Evolutionary conservation across 2,888 invertebrate species (phyloP).

Genomic region (Charanyca ferruginea): DNA sequence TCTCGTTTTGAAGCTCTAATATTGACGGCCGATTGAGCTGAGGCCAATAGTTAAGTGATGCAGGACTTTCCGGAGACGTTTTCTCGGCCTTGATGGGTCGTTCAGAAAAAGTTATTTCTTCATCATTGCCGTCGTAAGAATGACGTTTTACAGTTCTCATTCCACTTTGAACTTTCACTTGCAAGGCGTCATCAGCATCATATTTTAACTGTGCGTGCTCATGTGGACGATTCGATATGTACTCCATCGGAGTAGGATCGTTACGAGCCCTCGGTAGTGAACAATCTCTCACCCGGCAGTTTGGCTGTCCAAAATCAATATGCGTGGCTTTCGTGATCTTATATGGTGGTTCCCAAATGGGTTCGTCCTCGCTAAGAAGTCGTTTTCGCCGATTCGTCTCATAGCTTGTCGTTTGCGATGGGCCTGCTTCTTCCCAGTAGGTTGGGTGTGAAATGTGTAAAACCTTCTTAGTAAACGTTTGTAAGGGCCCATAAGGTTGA

Average conservation of each 20-base stretch:
- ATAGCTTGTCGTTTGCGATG: neutral
- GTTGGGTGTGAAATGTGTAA: neutral
- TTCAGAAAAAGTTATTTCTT: neutral
- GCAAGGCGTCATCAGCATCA: slow-evolving; percentile 12
- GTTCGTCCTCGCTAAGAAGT: neutral
- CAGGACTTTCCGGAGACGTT: slow-evolving; percentile 8
- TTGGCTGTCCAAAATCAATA: neutral
- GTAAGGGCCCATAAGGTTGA: neutral
- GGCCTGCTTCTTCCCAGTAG: slow-evolving; percentile 1
- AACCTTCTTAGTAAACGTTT: slow-evolving; percentile 5
- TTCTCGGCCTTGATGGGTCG: slow-evolving; percentile 6
- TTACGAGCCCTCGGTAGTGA: neutral
- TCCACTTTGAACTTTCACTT: slow-evolving; percentile 10
- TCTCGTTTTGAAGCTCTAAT: slow-evolving; percentile 20
- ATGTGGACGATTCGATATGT: slow-evolving; percentile 2
- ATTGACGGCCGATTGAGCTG: slow-evolving; percentile 33
- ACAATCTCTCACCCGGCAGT: slow-evolving; percentile 2
- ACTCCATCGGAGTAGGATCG: neutral
- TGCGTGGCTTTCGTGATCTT: neutral
- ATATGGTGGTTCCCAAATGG: slow-evolving; percentile 12
- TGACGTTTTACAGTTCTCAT: slow-evolving; percentile 22
- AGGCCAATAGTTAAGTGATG: slow-evolving; percentile 12
- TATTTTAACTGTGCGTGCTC: slow-evolving; percentile 3
- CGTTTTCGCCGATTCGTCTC: neutral
- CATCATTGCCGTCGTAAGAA: slow-evolving; percentile 4